These are phyloP conservation scores for Collichthys lucidus DNA, from an alignment of 2,113 vertebrate genomes.

Conservation along the genomic window DNA sequence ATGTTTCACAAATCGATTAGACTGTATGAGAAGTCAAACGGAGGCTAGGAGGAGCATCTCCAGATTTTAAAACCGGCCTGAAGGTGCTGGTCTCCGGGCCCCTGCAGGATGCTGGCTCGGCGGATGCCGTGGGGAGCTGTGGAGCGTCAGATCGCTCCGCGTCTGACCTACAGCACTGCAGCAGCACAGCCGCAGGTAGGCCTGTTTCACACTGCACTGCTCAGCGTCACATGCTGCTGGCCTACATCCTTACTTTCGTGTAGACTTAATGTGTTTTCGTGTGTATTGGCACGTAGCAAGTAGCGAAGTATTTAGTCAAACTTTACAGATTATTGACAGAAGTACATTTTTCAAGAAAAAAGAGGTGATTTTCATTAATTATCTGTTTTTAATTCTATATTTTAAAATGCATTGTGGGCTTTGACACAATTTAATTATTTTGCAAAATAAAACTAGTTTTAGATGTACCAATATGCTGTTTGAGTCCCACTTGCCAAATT, in stretches of 20 bases:
- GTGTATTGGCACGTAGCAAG: not conserved
- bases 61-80: not conserved
- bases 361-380: not conserved
- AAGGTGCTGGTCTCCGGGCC: not conserved
- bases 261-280: not conserved
- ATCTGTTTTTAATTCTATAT: not conserved
- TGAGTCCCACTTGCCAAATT: not conserved
- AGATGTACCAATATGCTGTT: not conserved
- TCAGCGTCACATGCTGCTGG: not conserved
- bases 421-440: not conserved
- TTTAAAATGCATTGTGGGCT: no score
- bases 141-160: slow-evolving; percentile 28
- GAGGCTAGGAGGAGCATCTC: not conserved
- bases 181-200: slow-evolving; percentile 72
- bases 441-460: not conserved
- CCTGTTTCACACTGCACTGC: not conserved
- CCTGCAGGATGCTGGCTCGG: slow-evolving; percentile 68
- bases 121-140: slow-evolving; percentile 44
- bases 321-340: not conserved
- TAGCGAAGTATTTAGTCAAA: not conserved
- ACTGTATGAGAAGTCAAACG: not conserved
- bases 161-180: slow-evolving; percentile 64
- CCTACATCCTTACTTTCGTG: not conserved
- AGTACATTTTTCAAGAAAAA: not conserved
- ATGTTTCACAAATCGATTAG: not conserved